Evolutionary conservation across 1,140 invertebrate genomes (phyloP), one percentile per base, ranked within the genome.

Genomic region (Nylanderia fulva): DNA sequence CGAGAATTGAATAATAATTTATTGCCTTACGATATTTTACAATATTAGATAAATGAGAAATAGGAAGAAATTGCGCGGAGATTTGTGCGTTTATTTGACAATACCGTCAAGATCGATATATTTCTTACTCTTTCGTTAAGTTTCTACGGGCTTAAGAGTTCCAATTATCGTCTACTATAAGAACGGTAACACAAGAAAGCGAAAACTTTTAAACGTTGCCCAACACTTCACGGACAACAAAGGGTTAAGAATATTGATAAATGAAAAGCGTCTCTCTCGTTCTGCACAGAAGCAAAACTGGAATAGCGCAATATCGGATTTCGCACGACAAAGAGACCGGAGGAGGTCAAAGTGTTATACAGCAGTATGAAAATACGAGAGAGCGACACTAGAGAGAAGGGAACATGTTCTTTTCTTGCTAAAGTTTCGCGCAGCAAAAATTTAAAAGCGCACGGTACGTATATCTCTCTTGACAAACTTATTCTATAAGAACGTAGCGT

Each of bases 201-300:
- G 39, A 13, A 68, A 52, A 79, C 45, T 69, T 76, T 7, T 45
- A 18, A 48, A 18, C 36, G 18, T 63, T 76, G 33, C 29, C 21
- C 33, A 27, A 79, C 45, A 42, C 33, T 68, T 21, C 13, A 33
- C 18, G 7, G 18, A 8, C 45, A 39, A 79, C 63, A 79, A 79
- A 68, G 76, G 15, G 63, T 68, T 79, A 68, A 79, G 63, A 69
- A 79, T 79, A 79, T 79, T 64, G 76, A 69, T 69, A 79, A 79
- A 69, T 79, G 63, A 36, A 68, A 79, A 39, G 21, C 21, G 76
- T 54, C 24, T 15, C 24, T 36, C 15, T 79, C 56, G 36, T 68
- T 68, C 33, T n/a, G n/a, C 45, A 69, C 76, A 69, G 33, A 39
- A 66, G 33, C 63, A 11, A 54, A 69, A 68, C 21, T 68, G 45